Conservation (phyloP, 2,113 vertebrate genomes). For the Cinclus mexicanus region DNA sequence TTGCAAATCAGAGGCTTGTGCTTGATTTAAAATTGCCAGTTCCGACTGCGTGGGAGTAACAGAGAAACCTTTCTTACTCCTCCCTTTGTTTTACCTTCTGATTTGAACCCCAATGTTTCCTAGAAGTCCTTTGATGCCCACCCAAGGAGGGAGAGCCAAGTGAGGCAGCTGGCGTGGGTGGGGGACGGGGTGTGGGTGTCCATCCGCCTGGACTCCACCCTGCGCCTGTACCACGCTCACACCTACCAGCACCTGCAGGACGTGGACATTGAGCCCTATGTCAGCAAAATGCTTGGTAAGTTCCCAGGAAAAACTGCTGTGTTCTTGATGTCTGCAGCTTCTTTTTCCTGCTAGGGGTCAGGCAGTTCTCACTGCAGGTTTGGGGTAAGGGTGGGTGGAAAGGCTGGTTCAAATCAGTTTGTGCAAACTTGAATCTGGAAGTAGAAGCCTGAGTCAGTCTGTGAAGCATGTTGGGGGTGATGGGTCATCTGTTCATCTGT, state of each 20-base stretch:
- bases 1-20: neutral
- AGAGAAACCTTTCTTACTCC: neutral
- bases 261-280: slow-evolving; percentile 92
- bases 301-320: neutral
- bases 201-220: slow-evolving; percentile 89
- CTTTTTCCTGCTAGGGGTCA: neutral
- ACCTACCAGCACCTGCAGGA: slow-evolving; percentile 91
- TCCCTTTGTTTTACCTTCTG: neutral
- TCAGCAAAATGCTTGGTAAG: slow-evolving; percentile 94
- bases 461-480: neutral
- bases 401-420: neutral
- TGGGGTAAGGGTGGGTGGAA: neutral
- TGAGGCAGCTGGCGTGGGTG: slow-evolving; percentile 88
- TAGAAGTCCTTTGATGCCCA: slow-evolving; percentile 93
- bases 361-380: neutral
- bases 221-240: slow-evolving; percentile 89
- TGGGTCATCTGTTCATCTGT: neutral
- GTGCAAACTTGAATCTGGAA: neutral
- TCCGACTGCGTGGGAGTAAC: neutral
- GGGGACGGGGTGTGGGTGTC: slow-evolving; percentile 93
- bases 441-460: neutral
- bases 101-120: neutral
- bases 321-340: neutral
- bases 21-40: neutral
- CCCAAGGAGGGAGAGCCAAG: slow-evolving; percentile 90